Evolutionary conservation across 2,888 invertebrate species (phyloP), one percentile per base, ranked within the genome.

Genomic region (Tribolium freemani): DNA sequence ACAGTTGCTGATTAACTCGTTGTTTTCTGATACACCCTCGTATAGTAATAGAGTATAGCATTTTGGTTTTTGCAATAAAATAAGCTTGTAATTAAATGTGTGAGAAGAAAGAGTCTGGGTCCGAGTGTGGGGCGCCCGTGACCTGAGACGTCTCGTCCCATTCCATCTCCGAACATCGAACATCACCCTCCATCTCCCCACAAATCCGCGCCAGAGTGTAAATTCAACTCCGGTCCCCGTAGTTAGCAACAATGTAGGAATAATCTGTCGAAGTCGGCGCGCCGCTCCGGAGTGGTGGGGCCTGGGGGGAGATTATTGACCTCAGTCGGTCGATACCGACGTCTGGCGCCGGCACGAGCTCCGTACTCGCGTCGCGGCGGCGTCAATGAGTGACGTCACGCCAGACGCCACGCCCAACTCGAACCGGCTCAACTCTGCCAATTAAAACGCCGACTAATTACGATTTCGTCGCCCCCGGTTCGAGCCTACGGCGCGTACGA

Each of bases 351-450:
- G 83, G 79, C 78, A 79, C 80, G 78, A 81, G 80, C 79, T 78
- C 79, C 76, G 79, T 76, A 80, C 78, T 78, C 79, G 80, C 84
- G 83, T 76, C 84, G 83, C 82, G 84, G 84, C 86, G 87, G 87
- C 87, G 88, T 88, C 88, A 88, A 88, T 88, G 88, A 87, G 85
- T 88, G 88, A 88, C 88, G 88, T 88, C 88, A 88, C 85, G 80
- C 79, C 84, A 85, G 85, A 86, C 81, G 81, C 84, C 84, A 83
- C 85, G 82, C 84, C 84, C 83, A 76, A 75, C 54, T 56, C 60
- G 30, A 50, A 63, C 16, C 51, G 53, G 57, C 48, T 58, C 70
- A 69, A 48, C 60, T 64, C 56, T 74, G 69, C 74, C 73, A 73
- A 74, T 72, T 76, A 73, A 74, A 75, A 67, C 71, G 54, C 51